A percentile compares a stretch with the other conserved stretches of the same genome.
Conservation (phyloP, 2,888 invertebrate species). For the Anarsia innoxiella region DNA sequence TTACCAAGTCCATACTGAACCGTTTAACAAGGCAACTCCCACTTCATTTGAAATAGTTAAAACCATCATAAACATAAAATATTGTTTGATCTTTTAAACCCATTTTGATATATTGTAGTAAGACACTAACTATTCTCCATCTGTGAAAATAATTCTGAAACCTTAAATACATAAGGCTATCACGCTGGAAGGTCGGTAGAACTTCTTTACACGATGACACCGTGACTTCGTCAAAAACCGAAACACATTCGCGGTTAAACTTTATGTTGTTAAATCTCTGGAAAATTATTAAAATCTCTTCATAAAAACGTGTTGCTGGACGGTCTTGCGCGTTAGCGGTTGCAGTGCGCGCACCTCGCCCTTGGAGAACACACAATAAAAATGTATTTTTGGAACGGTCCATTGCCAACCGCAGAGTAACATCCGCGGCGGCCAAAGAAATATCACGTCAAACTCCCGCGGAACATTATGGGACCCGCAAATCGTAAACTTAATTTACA, state of each 20-base stretch:
- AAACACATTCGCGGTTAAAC: slow-evolving; percentile 45
- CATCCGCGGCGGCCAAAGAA: slow-evolving; percentile 55
- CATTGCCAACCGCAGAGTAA: slow-evolving; percentile 65
- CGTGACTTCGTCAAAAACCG: no score
- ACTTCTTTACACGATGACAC: no score
- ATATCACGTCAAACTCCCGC: slow-evolving; percentile 39
- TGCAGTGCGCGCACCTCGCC: slow-evolving; percentile 40
- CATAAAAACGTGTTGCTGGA: slow-evolving; percentile 28
- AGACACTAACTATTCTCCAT: no score
- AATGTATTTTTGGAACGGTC: slow-evolving; percentile 65
- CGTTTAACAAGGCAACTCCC: no score
- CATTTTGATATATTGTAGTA: no score
- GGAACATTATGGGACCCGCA: slow-evolving; percentile 24
- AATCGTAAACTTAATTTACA: slow-evolving; percentile 42
- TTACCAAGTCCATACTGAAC: no score
- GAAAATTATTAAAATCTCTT: slow-evolving; percentile 56
- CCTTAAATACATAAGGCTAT: no score
- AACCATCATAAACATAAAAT: no score
- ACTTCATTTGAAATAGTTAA: no score
- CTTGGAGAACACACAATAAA: slow-evolving; percentile 68
- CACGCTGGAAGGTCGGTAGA: no score
- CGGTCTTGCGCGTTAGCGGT: slow-evolving; percentile 10
- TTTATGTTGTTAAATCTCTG: slow-evolving; percentile 46
- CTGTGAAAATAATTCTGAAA: no score
- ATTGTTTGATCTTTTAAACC: no score